Conservation (phyloP, 2,797 vertebrate genomes). For the Cetoscarus ocellatus region DNA sequence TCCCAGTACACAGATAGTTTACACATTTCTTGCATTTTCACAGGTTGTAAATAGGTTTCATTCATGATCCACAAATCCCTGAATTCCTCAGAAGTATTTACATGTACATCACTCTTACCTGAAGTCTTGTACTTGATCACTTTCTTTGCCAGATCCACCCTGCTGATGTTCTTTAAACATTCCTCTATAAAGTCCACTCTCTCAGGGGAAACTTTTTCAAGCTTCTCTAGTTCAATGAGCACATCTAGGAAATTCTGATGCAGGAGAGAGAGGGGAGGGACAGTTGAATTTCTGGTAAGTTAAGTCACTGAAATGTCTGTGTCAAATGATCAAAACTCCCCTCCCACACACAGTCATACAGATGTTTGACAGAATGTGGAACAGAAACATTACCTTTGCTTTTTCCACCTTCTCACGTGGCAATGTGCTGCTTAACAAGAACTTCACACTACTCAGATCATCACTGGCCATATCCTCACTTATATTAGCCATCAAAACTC, state of each 20-base stretch:
- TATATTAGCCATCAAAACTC: constrained; percentile 89
- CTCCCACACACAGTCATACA: neutral
- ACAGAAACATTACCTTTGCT: constrained; percentile 81
- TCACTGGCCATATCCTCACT: constrained; percentile 86
- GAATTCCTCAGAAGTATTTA: too few species aligned
- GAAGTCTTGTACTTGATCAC: constrained; percentile 83
- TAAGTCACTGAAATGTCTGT: neutral
- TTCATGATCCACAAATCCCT: too few species aligned
- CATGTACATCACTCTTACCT: constrained; percentile 76
- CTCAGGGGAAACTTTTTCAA: constrained; percentile 85
- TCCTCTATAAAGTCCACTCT: constrained; percentile 86
- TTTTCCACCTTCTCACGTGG: constrained; percentile 81
- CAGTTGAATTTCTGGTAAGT: neutral
- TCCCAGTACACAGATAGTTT: too few species aligned
- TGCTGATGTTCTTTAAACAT: constrained; percentile 85
- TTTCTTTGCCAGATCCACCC: constrained; percentile 89
- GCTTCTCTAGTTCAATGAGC: constrained; percentile 90
- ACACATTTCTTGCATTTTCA: too few species aligned
- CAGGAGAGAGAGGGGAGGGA: neutral
- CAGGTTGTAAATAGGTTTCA: too few species aligned
- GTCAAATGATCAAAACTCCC: neutral
- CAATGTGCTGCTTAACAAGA: constrained; percentile 82
- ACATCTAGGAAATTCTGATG: constrained; percentile 91
- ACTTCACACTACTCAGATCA: constrained; percentile 86
- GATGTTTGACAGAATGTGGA: neutral